Percentiles rank a stretch among this genome's conserved stretches.
Conservation (phyloP, 2,888 invertebrate genomes). For the Ischnura elegans region DNA sequence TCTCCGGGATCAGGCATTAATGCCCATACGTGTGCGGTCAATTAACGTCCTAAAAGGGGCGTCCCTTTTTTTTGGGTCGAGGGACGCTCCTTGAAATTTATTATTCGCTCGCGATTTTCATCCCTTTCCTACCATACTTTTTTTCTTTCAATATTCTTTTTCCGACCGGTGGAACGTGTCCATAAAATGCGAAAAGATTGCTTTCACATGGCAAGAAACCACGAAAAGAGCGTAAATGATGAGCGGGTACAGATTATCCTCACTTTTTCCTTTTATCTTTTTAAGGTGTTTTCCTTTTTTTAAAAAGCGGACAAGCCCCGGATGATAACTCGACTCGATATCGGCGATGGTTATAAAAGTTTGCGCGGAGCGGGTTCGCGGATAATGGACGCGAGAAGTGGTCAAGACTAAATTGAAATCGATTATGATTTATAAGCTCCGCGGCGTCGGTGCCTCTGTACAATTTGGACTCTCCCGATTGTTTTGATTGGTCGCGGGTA, state of each 20-base stretch:
- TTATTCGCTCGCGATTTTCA: background rate
- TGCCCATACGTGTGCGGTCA: constrained; percentile 27
- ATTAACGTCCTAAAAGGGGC: background rate
- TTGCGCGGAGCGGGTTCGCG: background rate
- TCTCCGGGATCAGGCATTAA: constrained; percentile 19
- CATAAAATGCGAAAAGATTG: constrained; percentile 27
- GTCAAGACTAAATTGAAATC: constrained; percentile 15
- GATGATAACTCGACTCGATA: background rate
- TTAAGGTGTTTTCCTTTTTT: background rate
- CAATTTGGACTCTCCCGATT: background rate
- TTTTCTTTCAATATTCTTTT: background rate
- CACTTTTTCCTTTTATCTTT: no score
- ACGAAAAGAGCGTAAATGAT: background rate
- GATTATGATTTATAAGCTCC: background rate
- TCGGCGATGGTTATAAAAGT: background rate
- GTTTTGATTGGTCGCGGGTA: background rate
- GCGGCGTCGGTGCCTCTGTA: background rate
- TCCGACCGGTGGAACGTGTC: background rate
- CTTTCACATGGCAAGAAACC: background rate
- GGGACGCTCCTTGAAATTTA: background rate
- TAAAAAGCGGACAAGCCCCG: background rate
- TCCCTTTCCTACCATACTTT: no score
- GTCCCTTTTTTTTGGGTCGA: no score
- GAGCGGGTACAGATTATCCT: no score
- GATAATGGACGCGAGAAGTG: background rate